Evolutionary conservation across 2,888 invertebrate species (phyloP), one percentile per base, ranked within the genome.

Genomic region (Chaitophorus viminalis): DNA sequence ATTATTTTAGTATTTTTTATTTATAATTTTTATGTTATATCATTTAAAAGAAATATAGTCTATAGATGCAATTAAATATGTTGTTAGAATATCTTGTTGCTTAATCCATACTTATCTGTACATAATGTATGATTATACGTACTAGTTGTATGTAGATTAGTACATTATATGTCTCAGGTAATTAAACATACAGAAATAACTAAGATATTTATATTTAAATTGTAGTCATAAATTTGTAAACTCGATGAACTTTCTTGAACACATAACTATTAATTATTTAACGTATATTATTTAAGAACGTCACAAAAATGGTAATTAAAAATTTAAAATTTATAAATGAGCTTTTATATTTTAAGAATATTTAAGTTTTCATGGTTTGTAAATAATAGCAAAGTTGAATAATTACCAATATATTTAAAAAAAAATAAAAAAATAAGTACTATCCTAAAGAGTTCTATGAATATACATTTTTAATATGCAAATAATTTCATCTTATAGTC

Each of bases 41-140:
- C 29, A 76, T 76, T 76, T 52, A 76, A 76, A 75, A 76, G 11
- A 76, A 76, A n/a, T 52, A 76, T 46, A n/a, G 46, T n/a, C n/a
- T n/a, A n/a, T n/a, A 76, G 11, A 5, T 17, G 11, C n/a, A 52
- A 9, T 46, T 18, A 25, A 72, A 36, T 36, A 39, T 36, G 1
- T 21, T 3, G 74, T 74, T 25, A 74, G 5, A 72, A 18, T 52
- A n/a, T 39, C 0, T 75, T 75, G n/a, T 46, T 76, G 5, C n/a
- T 46, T 46, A 46, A 46, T 3, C 46, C 21, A 14, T 25, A 75
- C n/a, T n/a, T 75, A 18, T 39, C 25, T 3, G 8, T 39, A 39
- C 25, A 21, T 39, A 39, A 39, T 2, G 6, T 14, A 39, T 46
- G 3, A 11, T 39, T 46, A 46, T 46, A 1, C 46, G 1, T 46